Percentiles rank a stretch among this genome's conserved stretches.
Conservation (phyloP, 1,140 invertebrate species). For the Subanguina moxae region DNA sequence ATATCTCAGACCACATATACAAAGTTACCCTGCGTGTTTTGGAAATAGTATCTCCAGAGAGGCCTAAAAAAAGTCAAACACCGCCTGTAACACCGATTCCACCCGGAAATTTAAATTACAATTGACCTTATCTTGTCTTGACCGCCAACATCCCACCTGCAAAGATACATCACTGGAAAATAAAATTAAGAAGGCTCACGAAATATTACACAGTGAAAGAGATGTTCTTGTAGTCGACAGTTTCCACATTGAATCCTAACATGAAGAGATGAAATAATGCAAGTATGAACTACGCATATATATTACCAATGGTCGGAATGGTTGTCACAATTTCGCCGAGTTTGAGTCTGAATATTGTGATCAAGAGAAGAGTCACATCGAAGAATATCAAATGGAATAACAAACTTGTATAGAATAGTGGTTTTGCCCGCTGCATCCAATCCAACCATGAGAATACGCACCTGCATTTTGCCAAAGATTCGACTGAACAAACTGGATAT, state of each 20-base stretch:
- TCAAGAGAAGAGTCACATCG: background rate
- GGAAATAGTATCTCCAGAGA: slow-evolving; percentile 61
- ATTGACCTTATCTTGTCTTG: slow-evolving; percentile 65
- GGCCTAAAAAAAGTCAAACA: slow-evolving; percentile 23
- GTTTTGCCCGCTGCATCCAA: slow-evolving; percentile 99
- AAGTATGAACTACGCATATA: slow-evolving; percentile 8
- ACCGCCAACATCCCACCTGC: slow-evolving; percentile 64
- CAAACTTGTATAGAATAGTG: slow-evolving; percentile 90
- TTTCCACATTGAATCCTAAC: background rate
- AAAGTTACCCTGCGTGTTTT: slow-evolving; percentile 53
- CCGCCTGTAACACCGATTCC: too few species aligned
- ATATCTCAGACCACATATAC: slow-evolving; percentile 11
- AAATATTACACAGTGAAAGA: slow-evolving; percentile 74
- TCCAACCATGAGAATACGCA: slow-evolving; percentile 66
- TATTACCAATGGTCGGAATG: slow-evolving; percentile 94
- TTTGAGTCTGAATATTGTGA: slow-evolving; percentile 61
- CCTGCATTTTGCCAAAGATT: slow-evolving; percentile 74
- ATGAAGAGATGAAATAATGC: background rate
- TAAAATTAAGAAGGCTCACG: slow-evolving; percentile 6
- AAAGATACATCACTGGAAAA: too few species aligned
- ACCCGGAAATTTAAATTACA: too few species aligned
- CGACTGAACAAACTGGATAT: slow-evolving; percentile 85
- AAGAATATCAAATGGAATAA: background rate
- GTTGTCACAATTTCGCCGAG: slow-evolving; percentile 99
- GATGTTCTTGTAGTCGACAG: slow-evolving; percentile 60